phyloP scores from a whole-genome alignment of 2,113 vertebrate species.

The Scomber scombrus region DNA sequence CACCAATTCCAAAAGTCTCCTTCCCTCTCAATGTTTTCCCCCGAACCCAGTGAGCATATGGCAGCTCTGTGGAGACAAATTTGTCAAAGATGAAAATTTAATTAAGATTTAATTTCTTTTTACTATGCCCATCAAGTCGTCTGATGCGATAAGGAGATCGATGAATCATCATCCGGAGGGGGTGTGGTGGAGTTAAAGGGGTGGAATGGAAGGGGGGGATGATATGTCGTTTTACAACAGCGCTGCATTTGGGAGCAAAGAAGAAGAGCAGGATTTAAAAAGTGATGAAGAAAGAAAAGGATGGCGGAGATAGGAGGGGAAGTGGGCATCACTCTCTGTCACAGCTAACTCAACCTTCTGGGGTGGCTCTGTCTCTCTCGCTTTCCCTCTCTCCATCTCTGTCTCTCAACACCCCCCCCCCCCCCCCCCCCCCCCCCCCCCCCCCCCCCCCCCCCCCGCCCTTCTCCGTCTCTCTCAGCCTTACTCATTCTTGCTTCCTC shows the following conservation, averaged over 20 bases:
- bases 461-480: conserved; percentile 36
- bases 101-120: conserved; percentile 83
- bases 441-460: not conserved
- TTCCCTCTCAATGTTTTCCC: conserved; percentile 25
- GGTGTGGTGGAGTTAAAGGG: not conserved
- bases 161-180: conserved; percentile 74
- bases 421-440: conserved; percentile 1
- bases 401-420: not conserved
- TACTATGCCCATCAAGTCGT: conserved; percentile 77
- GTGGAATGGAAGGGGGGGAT: not conserved
- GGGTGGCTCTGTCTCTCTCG: conserved; percentile 63
- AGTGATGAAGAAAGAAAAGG: conserved; percentile 68
- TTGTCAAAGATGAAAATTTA: conserved; percentile 78
- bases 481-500: conserved; percentile 64
- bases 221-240: conserved; percentile 42
- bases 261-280: conserved; percentile 57
- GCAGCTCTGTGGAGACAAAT: conserved; percentile 72
- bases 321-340: conserved; percentile 79
- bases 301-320: conserved; percentile 58
- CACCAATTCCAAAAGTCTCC: conserved; percentile 42
- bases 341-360: conserved; percentile 67
- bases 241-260: conserved; percentile 14
- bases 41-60: conserved; percentile 72
- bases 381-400: conserved; percentile 40
- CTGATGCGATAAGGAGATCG: conserved; percentile 71